Evolutionary conservation across 2,113 vertebrate genomes (phyloP), one percentile per base, ranked within the genome.

Genomic region (Sphyrna mokarran): DNA sequence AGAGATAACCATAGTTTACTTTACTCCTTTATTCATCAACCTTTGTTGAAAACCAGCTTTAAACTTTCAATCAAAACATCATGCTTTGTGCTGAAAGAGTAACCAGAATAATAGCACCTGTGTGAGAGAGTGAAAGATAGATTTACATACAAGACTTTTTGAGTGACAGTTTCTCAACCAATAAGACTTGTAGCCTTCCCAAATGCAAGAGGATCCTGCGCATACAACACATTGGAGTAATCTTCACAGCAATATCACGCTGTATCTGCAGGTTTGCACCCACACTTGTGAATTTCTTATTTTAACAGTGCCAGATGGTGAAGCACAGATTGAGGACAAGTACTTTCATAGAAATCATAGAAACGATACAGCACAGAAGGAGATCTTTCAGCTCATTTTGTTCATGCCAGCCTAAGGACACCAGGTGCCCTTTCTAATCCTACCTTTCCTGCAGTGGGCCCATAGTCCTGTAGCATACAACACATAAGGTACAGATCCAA

Each of bases 11-110:
- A 22, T 66, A 16, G 40, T 72, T 95, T 76, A 33, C n/a, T 54
- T 94, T 95, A 48, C 94, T 95, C 94, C 69, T 95, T 95, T 95
- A 95, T 95, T 95, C 69, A 54, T 76, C 10, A 72, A 72, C 4
- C 11, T 54, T 95, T 72, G 68, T 95, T 76, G 66, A 95, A 95
- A 94, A 95, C 13, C 69, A 95, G 94, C 40, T 76, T 13, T 48
- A 72, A 95, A 54, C 40, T 48, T 95, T 72, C 69, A 9, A 94
- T 68, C 66, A 29, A 95, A 95, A 33, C 94, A 95, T 33, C 54
- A 43, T 54, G 69, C 94, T 48, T 95, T 72, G 40, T 43, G 40
- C 66, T 54, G 22, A 76, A 76, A 76, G 40, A 95, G 37, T 95
- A 95, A 33, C 68, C 40, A 54, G 23, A 61, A 61, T 95, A 95